phyloP scores from a whole-genome alignment of 2,797 vertebrate genomes.

The Sphaeramia orbicularis region DNA sequence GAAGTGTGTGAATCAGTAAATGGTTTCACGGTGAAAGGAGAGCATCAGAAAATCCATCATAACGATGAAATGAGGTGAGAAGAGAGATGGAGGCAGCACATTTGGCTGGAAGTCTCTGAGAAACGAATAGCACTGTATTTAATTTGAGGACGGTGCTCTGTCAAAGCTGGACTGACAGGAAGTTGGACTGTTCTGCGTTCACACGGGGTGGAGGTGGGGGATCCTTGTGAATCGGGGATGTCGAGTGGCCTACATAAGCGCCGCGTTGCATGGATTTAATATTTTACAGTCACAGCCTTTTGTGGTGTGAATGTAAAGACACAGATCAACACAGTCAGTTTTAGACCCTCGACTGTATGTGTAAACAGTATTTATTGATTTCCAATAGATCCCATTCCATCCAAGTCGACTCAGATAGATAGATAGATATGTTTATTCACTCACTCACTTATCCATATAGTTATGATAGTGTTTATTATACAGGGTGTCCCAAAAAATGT shows the following conservation, averaged over 20 bases:
- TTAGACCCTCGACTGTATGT: constrained; percentile 1
- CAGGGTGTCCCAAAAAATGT: too few species aligned
- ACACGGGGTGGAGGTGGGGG: background rate
- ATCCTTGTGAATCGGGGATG: constrained; percentile 5
- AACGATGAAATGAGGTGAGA: constrained; percentile 51
- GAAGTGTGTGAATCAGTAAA: constrained; percentile 33
- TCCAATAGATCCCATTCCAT: background rate
- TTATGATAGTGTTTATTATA: too few species aligned
- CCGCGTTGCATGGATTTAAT: background rate
- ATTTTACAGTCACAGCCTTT: background rate
- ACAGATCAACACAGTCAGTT: too few species aligned
- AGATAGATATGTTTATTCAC: too few species aligned
- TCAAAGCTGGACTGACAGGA: constrained; percentile 53
- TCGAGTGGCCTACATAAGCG: constrained; percentile 11
- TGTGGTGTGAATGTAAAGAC: too few species aligned
- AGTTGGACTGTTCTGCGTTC: constrained; percentile 30
- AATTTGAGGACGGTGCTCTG: constrained; percentile 37
- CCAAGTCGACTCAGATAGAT: too few species aligned
- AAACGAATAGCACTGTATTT: constrained; percentile 35
- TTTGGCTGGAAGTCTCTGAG: constrained; percentile 41
- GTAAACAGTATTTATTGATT: background rate
- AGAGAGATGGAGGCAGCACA: constrained; percentile 33
- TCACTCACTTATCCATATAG: too few species aligned
- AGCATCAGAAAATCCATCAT: constrained; percentile 42
- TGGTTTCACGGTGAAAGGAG: constrained; percentile 17